phyloP scores from a whole-genome alignment of 2,888 invertebrate genomes.

The Neocrepidodera transversa region DNA sequence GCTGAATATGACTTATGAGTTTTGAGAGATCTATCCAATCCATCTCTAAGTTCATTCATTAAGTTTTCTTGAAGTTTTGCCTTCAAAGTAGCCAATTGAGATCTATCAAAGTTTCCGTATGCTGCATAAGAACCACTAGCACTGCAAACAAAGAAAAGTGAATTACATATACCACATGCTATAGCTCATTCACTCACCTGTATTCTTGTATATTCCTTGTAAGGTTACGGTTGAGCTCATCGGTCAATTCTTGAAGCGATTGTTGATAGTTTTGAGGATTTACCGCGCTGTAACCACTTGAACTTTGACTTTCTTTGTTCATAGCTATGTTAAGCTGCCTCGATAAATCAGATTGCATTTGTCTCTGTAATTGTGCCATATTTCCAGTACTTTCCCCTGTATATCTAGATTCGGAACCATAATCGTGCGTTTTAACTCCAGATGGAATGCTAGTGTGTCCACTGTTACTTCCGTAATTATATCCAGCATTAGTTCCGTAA shows the following conservation, averaged over 20 bases:
- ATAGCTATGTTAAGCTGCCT: slow-evolving; percentile 52
- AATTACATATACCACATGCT: background rate
- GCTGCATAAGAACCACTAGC: slow-evolving; percentile 34
- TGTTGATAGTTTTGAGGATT: slow-evolving; percentile 45
- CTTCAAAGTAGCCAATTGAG: slow-evolving; percentile 50
- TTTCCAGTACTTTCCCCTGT: slow-evolving; percentile 24
- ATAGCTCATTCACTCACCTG: slow-evolving; percentile 36
- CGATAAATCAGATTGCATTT: slow-evolving; percentile 49
- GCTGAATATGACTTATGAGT: slow-evolving; percentile 48
- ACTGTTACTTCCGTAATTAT: slow-evolving; percentile 4
- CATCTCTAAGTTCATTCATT: slow-evolving; percentile 54
- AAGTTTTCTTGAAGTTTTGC: slow-evolving; percentile 54
- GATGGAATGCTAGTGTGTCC: background rate
- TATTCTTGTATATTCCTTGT: slow-evolving; percentile 52
- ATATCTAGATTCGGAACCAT: slow-evolving; percentile 25
- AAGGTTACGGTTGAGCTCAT: slow-evolving; percentile 55
- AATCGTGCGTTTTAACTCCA: background rate
- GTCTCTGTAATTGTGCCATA: slow-evolving; percentile 44
- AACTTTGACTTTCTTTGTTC: slow-evolving; percentile 24
- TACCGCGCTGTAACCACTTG: slow-evolving; percentile 28
- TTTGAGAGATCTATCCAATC: slow-evolving; percentile 50
- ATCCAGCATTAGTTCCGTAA: background rate
- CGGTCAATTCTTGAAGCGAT: slow-evolving; percentile 50
- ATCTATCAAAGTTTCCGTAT: slow-evolving; percentile 39
- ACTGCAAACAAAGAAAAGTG: slow-evolving; percentile 1